Base-by-base conservation (phyloP, 35 echinoderm and acorn worm genomes). In the Lytechinus variegatus region DNA sequence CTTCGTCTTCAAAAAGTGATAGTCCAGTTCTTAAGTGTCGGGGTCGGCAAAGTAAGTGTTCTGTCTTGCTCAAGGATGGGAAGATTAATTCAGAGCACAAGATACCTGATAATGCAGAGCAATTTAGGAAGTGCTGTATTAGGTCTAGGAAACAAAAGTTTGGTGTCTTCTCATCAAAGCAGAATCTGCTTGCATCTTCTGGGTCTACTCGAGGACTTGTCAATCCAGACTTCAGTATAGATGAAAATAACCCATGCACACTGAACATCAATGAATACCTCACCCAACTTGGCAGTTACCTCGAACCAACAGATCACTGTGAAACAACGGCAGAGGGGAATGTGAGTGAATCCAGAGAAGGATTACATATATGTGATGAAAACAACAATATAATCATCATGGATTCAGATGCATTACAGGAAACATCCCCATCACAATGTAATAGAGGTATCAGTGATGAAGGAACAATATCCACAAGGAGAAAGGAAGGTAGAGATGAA, bases 211-310 rank as follows among this genome's bases (percentile, higher is more conserved):
- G 3, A 79, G n/a, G 66, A 79, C 21, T 79, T 5, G 21, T 79
- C 14, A 79, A 79, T 79, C 66, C 66, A 79, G 66, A 79, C n/a
- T 79, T 79, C 66, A 79, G 66, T 16, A 79, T 79, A 79, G 66
- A 79, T 7, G 66, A 79, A 24, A 8, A n/a, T 4, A 7, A 79
- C 66, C n/a, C 66, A 24, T 79, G 66, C 66, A 79, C n/a, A 24
- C n/a, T 79, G 19, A 79, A 79, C 66, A 79, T 79, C 8, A 24
- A 16, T 79, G 66, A 79, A 24, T 79, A 79, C 66, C 66, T 79
- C 24, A 24, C 66, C 66, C 66, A 79, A 79, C 66, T 79, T 24
- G 66, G 66, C 66, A 79, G 19, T 16, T 79, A 79, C 66, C 14
- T 79, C 5, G 66, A 79, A n/a, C n/a, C 6, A 24, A 79, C 66